phyloP scores from a whole-genome alignment of 2,888 invertebrate genomes.

The Trimorus sp. region DNA sequence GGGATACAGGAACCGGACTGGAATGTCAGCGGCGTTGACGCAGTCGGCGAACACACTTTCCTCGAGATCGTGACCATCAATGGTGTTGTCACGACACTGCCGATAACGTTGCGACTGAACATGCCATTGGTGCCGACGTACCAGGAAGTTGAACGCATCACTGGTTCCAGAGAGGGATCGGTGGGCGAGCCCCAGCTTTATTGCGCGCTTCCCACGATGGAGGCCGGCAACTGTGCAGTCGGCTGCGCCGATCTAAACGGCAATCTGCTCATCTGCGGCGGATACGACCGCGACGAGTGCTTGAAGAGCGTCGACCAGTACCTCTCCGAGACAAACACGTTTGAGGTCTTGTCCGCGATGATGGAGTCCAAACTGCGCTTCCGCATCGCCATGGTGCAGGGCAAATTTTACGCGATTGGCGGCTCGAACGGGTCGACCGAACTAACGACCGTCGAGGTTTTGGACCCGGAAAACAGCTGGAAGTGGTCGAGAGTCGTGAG shows the following conservation, averaged over 20 bases:
- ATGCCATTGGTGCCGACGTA: conserved; percentile 74
- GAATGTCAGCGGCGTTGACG: conserved; percentile 84
- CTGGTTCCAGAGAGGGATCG: conserved; percentile 68
- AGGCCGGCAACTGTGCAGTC: conserved; percentile 87
- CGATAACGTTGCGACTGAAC: conserved; percentile 84
- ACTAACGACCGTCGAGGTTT: conserved; percentile 87
- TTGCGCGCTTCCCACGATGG: conserved; percentile 85
- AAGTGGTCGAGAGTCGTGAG: conserved; percentile 82
- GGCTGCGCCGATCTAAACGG: conserved; percentile 88
- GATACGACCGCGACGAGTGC: conserved; percentile 93
- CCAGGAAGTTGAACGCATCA: conserved; percentile 66
- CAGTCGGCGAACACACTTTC: conserved; percentile 84
- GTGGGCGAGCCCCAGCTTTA: conserved; percentile 84
- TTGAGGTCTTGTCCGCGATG: conserved; percentile 88
- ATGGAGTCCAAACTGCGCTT: conserved; percentile 89
- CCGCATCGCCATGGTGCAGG: conserved; percentile 87
- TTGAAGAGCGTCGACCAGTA: conserved; percentile 89
- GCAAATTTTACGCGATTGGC: conserved; percentile 89
- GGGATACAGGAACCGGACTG: conserved; percentile 84
- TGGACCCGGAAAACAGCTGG: conserved; percentile 80
- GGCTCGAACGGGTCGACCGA: conserved; percentile 93
- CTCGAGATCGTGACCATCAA: conserved; percentile 86
- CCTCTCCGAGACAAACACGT: conserved; percentile 86
- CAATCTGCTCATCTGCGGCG: conserved; percentile 90
- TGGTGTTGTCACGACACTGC: conserved; percentile 85